These are phyloP conservation scores for Takifugu bimaculatus DNA, from an alignment of 2,113 vertebrate species.

Conservation along the genomic window DNA sequence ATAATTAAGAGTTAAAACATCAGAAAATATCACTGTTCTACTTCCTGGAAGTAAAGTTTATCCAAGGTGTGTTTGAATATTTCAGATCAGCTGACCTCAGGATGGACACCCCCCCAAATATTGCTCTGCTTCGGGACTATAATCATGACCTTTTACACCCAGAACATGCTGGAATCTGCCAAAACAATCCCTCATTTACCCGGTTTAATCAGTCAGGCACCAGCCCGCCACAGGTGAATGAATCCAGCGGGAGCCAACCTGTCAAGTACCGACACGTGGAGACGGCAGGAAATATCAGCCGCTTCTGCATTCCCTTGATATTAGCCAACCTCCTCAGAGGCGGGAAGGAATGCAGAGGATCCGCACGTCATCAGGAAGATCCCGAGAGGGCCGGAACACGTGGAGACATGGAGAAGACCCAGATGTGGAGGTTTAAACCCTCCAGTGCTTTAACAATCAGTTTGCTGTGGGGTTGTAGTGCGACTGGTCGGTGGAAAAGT, in stretches of 20 bases:
- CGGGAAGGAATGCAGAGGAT: constrained; percentile 56
- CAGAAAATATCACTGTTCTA: too few relatives aligned
- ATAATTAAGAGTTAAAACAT: too few relatives aligned
- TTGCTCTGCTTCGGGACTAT: neutral
- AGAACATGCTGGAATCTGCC: neutral
- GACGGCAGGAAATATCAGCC: constrained; percentile 48
- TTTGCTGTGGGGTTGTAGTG: too few relatives aligned
- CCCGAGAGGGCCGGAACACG: neutral
- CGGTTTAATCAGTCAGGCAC: neutral
- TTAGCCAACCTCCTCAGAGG: constrained; percentile 61
- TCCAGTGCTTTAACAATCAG: too few relatives aligned
- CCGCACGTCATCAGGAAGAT: too few relatives aligned
- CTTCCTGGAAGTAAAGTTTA: too few relatives aligned
- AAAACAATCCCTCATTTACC: neutral
- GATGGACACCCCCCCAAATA: too few relatives aligned
- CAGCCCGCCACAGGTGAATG: constrained; percentile 33
- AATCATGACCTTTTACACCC: neutral
- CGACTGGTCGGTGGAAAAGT: too few relatives aligned
- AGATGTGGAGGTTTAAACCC: neutral
- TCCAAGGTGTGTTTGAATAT: too few relatives aligned
- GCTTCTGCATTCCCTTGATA: constrained; percentile 64
- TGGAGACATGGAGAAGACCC: neutral
- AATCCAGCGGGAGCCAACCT: constrained; percentile 45
- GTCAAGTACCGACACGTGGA: constrained; percentile 72
- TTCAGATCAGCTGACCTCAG: too few relatives aligned